A percentile compares a stretch with the other conserved stretches of the same genome.
phyloP scores from a whole-genome alignment of 2,113 vertebrate species.

The Machaerirhynchus nigripectus region DNA sequence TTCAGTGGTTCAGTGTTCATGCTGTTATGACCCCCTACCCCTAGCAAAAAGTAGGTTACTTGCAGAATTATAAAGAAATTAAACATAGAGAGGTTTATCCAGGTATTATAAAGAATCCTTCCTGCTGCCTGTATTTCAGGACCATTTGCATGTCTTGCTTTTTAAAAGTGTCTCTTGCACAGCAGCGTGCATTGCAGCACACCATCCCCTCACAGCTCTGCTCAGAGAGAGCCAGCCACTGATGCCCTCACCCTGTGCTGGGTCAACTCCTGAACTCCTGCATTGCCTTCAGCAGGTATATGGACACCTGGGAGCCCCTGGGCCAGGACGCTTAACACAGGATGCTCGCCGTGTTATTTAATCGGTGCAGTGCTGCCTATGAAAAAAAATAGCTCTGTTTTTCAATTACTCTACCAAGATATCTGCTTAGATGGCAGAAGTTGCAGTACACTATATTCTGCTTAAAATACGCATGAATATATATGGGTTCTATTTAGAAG shows the following conservation, averaged over 20 bases:
- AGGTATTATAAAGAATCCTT: neutral
- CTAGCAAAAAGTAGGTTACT: neutral
- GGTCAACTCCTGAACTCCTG: neutral
- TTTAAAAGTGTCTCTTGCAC: neutral
- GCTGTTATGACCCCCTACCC: neutral
- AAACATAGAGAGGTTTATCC: neutral
- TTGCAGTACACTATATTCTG: neutral
- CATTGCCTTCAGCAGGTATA: neutral
- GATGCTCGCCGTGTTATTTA: neutral
- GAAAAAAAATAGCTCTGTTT: neutral
- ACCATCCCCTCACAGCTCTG: neutral
- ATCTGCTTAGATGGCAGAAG: constrained; percentile 34
- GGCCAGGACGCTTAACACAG: neutral
- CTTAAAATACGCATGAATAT: neutral
- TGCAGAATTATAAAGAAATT: neutral
- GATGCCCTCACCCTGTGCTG: neutral
- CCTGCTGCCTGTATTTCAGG: neutral
- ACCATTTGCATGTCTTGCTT: neutral
- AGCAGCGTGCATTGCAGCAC: neutral
- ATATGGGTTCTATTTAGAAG: neutral
- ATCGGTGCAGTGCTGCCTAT: neutral
- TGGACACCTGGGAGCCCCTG: neutral
- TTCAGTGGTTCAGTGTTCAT: neutral
- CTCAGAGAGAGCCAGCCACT: neutral
- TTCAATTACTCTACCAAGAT: neutral